Evolutionary conservation across 2,888 invertebrate genomes (phyloP).

Genomic region (Protophormia terraenovae): DNA sequence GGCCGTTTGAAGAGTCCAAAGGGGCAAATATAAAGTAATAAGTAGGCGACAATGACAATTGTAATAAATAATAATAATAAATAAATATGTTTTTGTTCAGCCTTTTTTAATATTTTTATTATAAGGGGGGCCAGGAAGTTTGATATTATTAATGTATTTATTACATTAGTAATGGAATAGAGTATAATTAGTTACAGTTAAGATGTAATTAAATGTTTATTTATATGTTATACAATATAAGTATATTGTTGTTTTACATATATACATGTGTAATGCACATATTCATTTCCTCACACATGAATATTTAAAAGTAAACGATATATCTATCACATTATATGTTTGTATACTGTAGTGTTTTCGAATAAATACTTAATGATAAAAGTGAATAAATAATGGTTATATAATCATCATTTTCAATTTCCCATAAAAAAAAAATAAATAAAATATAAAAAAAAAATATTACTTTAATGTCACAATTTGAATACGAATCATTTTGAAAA

Average conservation of each 20-base stretch:
- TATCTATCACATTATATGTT: not conserved
- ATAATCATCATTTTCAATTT: no score
- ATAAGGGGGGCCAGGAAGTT: not conserved
- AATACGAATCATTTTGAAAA: no score
- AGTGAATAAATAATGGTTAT: no score
- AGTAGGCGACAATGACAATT: constrained; percentile 46
- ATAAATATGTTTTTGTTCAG: constrained; percentile 4
- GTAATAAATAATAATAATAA: constrained; percentile 47
- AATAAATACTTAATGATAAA: no score
- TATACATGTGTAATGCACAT: not conserved
- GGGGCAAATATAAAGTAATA: not conserved
- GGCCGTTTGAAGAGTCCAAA: not conserved
- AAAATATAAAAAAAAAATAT: no score
- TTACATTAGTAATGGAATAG: constrained; percentile 2
- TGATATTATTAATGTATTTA: constrained; percentile 31
- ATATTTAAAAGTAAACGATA: not conserved
- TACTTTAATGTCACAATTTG: no score
- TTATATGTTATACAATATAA: not conserved
- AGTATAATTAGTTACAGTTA: constrained; percentile 43
- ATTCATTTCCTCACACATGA: not conserved
- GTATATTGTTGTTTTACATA: not conserved
- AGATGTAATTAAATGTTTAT: constrained; percentile 42
- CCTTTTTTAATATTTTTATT: not conserved
- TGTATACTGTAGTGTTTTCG: not conserved
- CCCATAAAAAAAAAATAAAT: no score